A percentile compares a stretch with the other conserved stretches of the same genome.
phyloP scores from a whole-genome alignment of 2,888 invertebrate genomes.

The Noctua pronuba region DNA sequence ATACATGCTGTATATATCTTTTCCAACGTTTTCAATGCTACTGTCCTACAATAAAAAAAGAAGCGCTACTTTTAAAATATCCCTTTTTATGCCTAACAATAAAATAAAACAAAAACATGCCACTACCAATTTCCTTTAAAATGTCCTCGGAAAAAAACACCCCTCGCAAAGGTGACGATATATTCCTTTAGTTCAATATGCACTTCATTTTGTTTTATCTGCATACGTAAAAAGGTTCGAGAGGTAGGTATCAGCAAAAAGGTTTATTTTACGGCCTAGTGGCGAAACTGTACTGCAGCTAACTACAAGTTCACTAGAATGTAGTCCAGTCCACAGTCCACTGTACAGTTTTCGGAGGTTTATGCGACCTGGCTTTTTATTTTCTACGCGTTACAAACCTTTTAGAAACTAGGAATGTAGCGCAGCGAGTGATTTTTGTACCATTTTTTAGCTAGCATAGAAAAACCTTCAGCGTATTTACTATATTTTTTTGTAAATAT shows the following conservation, averaged over 20 bases:
- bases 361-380: conserved; percentile 53
- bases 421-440: conserved; percentile 35
- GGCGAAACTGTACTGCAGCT: conserved; percentile 33
- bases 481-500: conserved; percentile 32
- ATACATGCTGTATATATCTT: neutral
- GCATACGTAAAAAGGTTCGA: conserved; percentile 43
- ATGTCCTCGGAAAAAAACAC: conserved; percentile 3
- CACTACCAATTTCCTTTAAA: conserved; percentile 4
- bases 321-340: conserved; percentile 24
- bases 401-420: conserved; percentile 53
- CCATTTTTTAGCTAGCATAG: conserved; percentile 36
- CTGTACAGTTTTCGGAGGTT: conserved; percentile 30
- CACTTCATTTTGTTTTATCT: conserved; percentile 55
- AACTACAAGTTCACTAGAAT: conserved; percentile 19
- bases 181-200: conserved; percentile 48
- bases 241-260: conserved; percentile 41
- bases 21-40: neutral
- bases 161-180: conserved; percentile 4
- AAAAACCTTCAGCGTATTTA: conserved; percentile 20
- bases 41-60: neutral
- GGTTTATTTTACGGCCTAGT: conserved; percentile 42
- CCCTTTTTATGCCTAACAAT: neutral
- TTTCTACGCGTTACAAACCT: conserved; percentile 52
- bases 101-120: conserved; percentile 24
- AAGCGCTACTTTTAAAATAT: neutral